Base-by-base conservation (phyloP, 2,113 vertebrate species). In the Tachycineta bicolor region DNA sequence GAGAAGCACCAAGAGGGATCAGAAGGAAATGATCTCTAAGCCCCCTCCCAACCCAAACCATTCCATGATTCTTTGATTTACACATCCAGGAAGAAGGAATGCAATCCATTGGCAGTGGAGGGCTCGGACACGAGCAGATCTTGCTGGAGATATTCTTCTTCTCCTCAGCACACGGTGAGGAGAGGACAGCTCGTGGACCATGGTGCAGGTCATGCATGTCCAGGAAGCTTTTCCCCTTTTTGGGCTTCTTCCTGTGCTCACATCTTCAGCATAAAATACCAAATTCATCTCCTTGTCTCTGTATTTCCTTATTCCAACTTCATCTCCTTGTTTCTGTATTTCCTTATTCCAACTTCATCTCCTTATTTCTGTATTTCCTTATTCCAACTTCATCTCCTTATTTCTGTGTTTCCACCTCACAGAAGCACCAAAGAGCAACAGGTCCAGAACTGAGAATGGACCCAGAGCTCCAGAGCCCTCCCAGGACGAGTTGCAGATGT, bases 141-240 rank as follows among this genome's bases (percentile, higher is more conserved):
- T 2, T 12, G 33, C 47, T 22, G 46, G 17, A 65, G 41, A 28
- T 49, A 2, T 0, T 11, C 9, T 0, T 11, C 9, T 0, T 24
- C 43, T 65, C 22, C 41, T 39, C 37, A 41, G 67, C 33, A 21
- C 3, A 4, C 22, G 5, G 0, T 28, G 19, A 21, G 34, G 9
- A 5, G 17, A 41, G 55, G n/a, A 4, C 13, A 23, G 47, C 24
- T 2, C 19, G 0, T 8, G 43, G 47, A 11, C 22, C 39, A 7
- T 7, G 13, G 41, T 11, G 2, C 12, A 23, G 14, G 3, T n/a
- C 11, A 3, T 11, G 14, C 29, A 6, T 14, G 8, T 21, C 64
- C 52, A 55, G 23, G 33, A 59, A 67, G 17, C 4, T n/a, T 44
- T 46, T 34, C 7, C 39, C 79, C 46, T 55, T 70, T 37, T 21